These are phyloP conservation scores for Perca flavescens DNA, from an alignment of 2,113 vertebrate genomes.

Conservation along the genomic window DNA sequence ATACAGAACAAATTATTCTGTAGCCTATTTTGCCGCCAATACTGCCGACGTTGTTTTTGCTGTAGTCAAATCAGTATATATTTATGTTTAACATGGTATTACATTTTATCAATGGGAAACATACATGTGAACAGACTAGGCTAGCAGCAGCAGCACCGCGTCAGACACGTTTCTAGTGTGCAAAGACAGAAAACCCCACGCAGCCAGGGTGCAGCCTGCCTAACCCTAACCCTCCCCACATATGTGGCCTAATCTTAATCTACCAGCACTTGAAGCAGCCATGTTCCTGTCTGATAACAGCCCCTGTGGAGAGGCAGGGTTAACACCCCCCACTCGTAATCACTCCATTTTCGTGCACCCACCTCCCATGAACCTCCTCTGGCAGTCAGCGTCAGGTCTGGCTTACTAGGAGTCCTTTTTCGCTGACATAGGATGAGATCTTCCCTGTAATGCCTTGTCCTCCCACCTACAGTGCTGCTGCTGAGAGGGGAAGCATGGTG, in stretches of 20 bases:
- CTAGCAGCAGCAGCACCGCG: no score
- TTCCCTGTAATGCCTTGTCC: conserved; percentile 11
- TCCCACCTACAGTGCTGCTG: conserved; percentile 44
- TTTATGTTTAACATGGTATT: no score
- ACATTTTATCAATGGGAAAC: no score
- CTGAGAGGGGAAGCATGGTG: conserved; percentile 22
- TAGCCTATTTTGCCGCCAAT: no score
- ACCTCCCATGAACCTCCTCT: conserved; percentile 36
- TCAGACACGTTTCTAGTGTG: no score
- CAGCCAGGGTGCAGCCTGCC: neutral
- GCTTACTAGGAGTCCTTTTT: conserved; percentile 39
- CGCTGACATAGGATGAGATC: conserved; percentile 44
- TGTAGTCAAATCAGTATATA: no score
- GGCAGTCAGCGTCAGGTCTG: conserved; percentile 36
- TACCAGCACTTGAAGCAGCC: conserved; percentile 26
- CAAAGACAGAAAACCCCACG: no score
- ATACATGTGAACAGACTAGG: no score
- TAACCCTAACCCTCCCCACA: conserved; percentile 6
- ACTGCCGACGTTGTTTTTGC: no score
- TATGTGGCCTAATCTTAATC: conserved; percentile 45
- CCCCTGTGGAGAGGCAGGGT: conserved; percentile 28
- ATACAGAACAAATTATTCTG: no score
- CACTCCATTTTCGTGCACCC: conserved; percentile 24
- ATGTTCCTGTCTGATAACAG: conserved; percentile 61
- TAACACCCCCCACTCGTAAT: conserved; percentile 51